Evolutionary conservation across 1,140 invertebrate species (phyloP).

Genomic region (Elysia chlorotica): DNA sequence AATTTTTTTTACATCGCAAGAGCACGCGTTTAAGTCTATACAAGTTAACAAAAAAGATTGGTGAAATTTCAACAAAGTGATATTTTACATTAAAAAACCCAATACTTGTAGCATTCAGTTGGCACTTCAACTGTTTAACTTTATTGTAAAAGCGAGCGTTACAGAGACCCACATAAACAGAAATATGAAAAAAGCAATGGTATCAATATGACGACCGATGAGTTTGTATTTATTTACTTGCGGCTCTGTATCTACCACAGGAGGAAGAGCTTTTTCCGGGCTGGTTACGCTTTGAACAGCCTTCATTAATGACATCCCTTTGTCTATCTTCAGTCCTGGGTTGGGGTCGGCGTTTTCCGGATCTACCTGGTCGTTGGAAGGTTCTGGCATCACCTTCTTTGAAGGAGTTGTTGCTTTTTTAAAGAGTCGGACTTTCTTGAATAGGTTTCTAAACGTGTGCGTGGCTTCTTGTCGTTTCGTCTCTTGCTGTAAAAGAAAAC

Average conservation of each 20-base stretch:
- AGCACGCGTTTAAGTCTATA: no score
- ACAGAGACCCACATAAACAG: background rate
- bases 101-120: no score
- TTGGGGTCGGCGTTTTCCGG: background rate
- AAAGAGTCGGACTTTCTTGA: background rate
- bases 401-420: background rate
- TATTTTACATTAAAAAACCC: no score
- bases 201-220: background rate
- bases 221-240: background rate
- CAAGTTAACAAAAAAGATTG: no score
- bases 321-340: background rate
- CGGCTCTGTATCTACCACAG: background rate
- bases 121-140: no score
- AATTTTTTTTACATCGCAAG: no score
- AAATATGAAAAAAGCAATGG: background rate
- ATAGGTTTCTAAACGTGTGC: background rate
- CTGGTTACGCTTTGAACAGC: background rate
- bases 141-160: background rate
- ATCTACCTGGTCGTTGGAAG: background rate
- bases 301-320: background rate
- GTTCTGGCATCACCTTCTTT: background rate
- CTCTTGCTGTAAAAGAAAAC: background rate
- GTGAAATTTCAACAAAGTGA: no score
- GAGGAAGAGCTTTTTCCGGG: no score
- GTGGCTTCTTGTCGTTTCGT: background rate